phyloP scores from a whole-genome alignment of 1,140 invertebrate genomes.

The Drosophila varians region DNA sequence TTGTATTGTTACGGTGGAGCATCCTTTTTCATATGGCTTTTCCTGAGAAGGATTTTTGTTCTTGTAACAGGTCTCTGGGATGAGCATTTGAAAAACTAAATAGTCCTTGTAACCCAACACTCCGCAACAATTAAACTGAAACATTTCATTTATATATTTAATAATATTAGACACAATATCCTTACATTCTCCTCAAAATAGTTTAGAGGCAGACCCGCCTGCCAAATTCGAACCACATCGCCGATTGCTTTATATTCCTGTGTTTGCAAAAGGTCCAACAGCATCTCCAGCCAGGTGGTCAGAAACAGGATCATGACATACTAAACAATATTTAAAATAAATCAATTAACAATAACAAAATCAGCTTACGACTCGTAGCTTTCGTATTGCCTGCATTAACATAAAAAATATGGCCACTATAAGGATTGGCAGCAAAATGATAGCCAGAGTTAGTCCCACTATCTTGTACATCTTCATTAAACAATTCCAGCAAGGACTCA shows the following conservation, averaged over 20 bases:
- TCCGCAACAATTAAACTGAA: slow-evolving; percentile 2
- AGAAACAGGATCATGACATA: slow-evolving; percentile 10
- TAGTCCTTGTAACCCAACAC: slow-evolving; percentile 3
- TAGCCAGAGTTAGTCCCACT: background rate
- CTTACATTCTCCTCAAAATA: background rate
- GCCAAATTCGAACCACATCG: background rate
- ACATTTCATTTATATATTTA: background rate
- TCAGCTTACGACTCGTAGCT: slow-evolving; percentile 23
- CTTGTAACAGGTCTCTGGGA: background rate
- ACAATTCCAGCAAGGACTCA: background rate
- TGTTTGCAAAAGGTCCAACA: slow-evolving; percentile 17
- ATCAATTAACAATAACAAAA: too few species aligned
- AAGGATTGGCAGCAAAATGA: background rate
- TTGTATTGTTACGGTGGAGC: background rate
- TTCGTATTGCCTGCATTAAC: background rate
- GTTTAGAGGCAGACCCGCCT: background rate
- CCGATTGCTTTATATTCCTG: slow-evolving; percentile 10
- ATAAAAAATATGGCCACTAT: background rate
- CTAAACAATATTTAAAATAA: slow-evolving; percentile 6
- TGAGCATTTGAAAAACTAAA: background rate
- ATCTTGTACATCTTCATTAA: background rate
- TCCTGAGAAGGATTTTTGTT: background rate
- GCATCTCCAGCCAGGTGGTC: slow-evolving; percentile 16
- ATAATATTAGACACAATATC: background rate
- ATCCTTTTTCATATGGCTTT: background rate